phyloP scores from a whole-genome alignment of 2,113 vertebrate genomes.

The Isichthys henryi region DNA sequence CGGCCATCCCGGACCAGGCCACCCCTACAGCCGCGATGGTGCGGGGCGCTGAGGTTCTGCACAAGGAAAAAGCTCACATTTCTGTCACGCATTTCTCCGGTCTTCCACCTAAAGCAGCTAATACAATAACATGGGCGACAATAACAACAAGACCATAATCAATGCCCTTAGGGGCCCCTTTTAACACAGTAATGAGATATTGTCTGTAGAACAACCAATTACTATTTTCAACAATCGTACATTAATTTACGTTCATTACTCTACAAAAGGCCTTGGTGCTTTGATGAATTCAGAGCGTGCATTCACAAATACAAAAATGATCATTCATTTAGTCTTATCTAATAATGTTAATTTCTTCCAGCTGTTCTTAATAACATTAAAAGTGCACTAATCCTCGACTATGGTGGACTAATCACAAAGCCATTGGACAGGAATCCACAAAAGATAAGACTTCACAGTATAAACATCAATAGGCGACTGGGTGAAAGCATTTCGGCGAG shows the following conservation, averaged over 20 bases:
- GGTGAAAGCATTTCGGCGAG: background rate
- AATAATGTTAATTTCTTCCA: constrained; percentile 11
- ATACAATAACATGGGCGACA: background rate
- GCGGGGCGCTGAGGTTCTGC: background rate
- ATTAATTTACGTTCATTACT: constrained; percentile 11
- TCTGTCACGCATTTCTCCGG: background rate
- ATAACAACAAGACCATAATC: constrained; percentile 1
- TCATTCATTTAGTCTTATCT: constrained; percentile 10
- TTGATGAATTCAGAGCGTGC: background rate
- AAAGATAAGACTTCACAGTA: background rate
- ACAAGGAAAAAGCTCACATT: background rate
- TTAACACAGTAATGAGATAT: constrained; percentile 12
- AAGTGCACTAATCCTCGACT: background rate
- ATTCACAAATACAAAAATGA: constrained; percentile 1
- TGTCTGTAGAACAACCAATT: constrained; percentile 15
- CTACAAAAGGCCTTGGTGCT: background rate
- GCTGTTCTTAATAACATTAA: background rate
- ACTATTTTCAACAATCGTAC: background rate
- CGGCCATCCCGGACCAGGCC: background rate
- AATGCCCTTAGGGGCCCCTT: background rate
- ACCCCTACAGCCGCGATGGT: background rate
- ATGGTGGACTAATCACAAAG: background rate
- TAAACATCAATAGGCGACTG: background rate
- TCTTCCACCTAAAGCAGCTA: background rate
- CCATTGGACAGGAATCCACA: background rate